Evolutionary conservation across 2,888 invertebrate genomes (phyloP).

Genomic region (Pseudoips prasinana): DNA sequence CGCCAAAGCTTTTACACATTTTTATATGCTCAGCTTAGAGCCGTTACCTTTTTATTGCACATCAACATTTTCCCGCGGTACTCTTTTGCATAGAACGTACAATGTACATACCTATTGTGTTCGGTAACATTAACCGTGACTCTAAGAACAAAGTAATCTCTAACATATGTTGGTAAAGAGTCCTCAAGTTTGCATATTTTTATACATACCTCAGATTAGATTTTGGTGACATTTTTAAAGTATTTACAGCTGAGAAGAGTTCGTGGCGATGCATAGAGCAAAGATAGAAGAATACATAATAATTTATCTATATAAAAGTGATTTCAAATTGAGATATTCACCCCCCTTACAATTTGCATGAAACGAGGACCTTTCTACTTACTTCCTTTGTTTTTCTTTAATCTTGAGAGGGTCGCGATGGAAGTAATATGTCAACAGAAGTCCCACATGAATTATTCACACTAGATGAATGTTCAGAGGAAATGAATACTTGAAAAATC

Average conservation of each 20-base stretch:
- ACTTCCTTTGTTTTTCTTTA: conserved; percentile 49
- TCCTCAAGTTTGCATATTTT: no score
- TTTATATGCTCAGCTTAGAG: conserved; percentile 25
- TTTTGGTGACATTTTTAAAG: no score
- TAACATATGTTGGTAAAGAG: no score
- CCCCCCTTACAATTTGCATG: conserved; percentile 34
- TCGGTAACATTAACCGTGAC: no score
- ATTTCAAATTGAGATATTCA: conserved; percentile 24
- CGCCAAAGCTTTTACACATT: conserved; percentile 27
- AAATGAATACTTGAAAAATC: conserved; percentile 37
- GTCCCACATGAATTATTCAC: conserved; percentile 66
- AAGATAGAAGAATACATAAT: conserved; percentile 19
- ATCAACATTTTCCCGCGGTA: conserved; percentile 26
- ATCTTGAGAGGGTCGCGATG: conserved; percentile 47
- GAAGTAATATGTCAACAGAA: conserved; percentile 58
- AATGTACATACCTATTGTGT: conserved; percentile 21
- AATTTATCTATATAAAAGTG: conserved; percentile 6
- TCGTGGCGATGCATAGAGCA: background rate
- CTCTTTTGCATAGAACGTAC: conserved; percentile 17
- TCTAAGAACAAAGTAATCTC: no score
- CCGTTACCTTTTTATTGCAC: conserved; percentile 32
- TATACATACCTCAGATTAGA: no score
- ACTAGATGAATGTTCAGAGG: conserved; percentile 47
- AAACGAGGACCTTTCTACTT: conserved; percentile 24
- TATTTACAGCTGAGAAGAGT: no score